Evolutionary conservation across 1,140 invertebrate species (phyloP), one percentile per base, ranked within the genome.

Genomic region (Drosophila tsacasi): DNA sequence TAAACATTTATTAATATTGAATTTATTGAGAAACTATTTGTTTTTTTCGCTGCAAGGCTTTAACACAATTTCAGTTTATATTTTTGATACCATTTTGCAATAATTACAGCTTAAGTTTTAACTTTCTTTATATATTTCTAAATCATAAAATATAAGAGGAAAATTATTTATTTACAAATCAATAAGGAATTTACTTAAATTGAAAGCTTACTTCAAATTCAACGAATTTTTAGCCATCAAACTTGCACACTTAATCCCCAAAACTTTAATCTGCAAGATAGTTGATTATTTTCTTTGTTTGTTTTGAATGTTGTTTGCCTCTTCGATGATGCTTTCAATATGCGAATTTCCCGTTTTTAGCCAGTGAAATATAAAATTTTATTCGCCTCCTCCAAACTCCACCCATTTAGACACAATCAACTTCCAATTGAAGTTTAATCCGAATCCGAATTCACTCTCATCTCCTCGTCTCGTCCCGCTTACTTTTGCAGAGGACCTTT

Each of bases 401-500:
- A 17, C 27, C 57, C 27, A 72, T 72, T 58, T 59, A 59, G 69
- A 73, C 66, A 39, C 69, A 72, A 60, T 73, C 68, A 73, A 73
- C 68, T 52, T 73, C 12, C 67, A 73, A 72, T 73, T 73, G 69
- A 47, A 73, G 55, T 73, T 73, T 73, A 60, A 60, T 61, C 54
- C 46, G n/a, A 66, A 59, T 40, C 23, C 54, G 39, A 61, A 39
- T 23, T 39, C 35, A 63, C 59, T 59, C 21, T 32, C n/a, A 12
- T 25, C 32, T 49, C n/a, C 19, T 23, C 3, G 44, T 50, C 25
- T 37, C 25, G 12, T 30, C n/a, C 40, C 30, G 17, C 12, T 13
- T 35, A 21, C 12, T 95, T 96, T 96, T 96, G 37, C 94, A 99
- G 99, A 95, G 99, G 99, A 75, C 98, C 99, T 86, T 99, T 99